These are phyloP conservation scores for Drosophila varians DNA, from an alignment of 1,140 invertebrate species.

Conservation along the genomic window DNA sequence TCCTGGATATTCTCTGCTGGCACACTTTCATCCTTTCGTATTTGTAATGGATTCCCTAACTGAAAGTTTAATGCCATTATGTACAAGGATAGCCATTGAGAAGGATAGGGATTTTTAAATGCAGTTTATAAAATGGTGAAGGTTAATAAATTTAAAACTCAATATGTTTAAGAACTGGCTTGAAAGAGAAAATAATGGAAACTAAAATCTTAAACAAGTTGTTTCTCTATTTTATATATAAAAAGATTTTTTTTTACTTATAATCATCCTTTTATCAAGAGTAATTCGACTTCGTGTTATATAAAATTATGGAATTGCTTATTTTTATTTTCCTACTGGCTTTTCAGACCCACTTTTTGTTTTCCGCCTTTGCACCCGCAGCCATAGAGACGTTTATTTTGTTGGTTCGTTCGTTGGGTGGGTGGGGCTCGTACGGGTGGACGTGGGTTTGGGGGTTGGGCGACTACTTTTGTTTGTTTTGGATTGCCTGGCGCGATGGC, in stretches of 20 bases:
- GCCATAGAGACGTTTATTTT: constrained; percentile 56
- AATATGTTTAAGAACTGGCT: too few species aligned
- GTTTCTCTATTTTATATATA: too few species aligned
- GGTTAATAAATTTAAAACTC: too few species aligned
- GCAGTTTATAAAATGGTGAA: background rate
- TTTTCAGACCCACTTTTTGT: constrained; percentile 47
- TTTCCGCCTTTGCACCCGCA: constrained; percentile 47
- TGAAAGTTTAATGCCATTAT: background rate
- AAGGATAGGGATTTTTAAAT: background rate
- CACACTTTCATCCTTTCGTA: constrained; percentile 20
- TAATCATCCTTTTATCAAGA: constrained; percentile 1
- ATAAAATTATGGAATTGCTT: background rate
- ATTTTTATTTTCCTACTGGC: constrained; percentile 28
- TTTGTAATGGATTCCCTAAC: constrained; percentile 20
- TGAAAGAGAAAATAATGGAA: too few species aligned
- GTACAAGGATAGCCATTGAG: background rate
- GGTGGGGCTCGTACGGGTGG: constrained; percentile 4
- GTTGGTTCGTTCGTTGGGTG: background rate
- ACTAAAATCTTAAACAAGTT: too few species aligned
- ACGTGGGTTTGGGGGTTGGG: constrained; percentile 1
- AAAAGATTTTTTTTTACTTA: background rate
- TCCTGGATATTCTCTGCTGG: constrained; percentile 42
- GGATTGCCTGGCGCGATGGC: constrained; percentile 43
- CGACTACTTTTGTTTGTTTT: constrained; percentile 39
- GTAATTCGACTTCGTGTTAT: constrained; percentile 19